Conservation (phyloP, 2,888 invertebrate species). For the Melinopterus prodromus region DNA sequence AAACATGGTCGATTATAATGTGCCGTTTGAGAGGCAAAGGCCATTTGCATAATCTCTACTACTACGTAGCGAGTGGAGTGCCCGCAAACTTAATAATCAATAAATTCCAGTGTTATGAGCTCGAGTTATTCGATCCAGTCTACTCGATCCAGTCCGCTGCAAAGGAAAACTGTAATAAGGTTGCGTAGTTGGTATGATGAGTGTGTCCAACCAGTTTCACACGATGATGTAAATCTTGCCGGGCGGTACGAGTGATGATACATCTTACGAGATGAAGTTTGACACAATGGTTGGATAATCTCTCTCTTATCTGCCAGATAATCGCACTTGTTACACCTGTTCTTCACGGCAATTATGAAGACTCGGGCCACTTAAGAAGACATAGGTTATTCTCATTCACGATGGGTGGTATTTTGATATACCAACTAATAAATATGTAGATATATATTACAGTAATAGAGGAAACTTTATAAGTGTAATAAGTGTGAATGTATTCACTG, state of each 20-base stretch:
- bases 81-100: slow-evolving; percentile 27
- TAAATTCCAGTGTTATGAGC: slow-evolving; percentile 26
- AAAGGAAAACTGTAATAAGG: neutral
- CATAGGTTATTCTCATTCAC: too few relatives aligned
- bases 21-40: neutral
- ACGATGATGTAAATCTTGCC: slow-evolving; percentile 8
- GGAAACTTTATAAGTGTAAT: too few relatives aligned
- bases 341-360: neutral
- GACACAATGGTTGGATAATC: slow-evolving; percentile 32
- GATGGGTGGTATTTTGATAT: too few relatives aligned
- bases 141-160: too few relatives aligned
- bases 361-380: neutral
- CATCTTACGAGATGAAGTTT: slow-evolving; percentile 18
- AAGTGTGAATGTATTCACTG: too few relatives aligned
- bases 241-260: neutral
- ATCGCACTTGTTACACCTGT: slow-evolving; percentile 28
- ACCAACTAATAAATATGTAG: too few relatives aligned
- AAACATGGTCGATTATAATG: slow-evolving; percentile 22
- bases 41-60: slow-evolving; percentile 20
- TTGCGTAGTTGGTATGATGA: neutral
- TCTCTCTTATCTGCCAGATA: slow-evolving; percentile 24
- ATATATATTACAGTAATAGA: too few relatives aligned
- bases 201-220: neutral
- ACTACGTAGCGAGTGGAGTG: neutral
- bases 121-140: neutral